Evolutionary conservation across 2,888 invertebrate species (phyloP).

Genomic region (Gastracanthus pulcherrimus): DNA sequence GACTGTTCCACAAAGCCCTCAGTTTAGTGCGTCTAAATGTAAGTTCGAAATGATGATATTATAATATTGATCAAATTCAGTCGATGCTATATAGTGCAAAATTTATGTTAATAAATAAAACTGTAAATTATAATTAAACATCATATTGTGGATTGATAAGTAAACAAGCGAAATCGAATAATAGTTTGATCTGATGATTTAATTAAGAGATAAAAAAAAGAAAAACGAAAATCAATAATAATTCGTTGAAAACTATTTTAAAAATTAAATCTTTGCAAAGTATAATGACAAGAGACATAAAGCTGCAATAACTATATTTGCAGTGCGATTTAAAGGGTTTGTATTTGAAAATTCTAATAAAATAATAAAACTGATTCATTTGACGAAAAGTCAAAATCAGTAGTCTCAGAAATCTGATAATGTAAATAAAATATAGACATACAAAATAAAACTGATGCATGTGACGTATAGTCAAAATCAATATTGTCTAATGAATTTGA

Average conservation of each 20-base stretch:
- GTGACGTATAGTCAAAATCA: background rate
- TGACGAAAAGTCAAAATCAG: background rate
- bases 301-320: background rate
- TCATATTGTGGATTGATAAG: background rate
- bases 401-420: background rate
- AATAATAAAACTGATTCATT: background rate
- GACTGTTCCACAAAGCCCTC: no score
- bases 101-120: background rate
- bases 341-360: background rate
- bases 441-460: background rate
- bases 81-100: background rate
- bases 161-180: background rate
- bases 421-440: background rate
- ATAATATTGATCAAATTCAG: no score
- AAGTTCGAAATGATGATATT: no score
- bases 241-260: background rate
- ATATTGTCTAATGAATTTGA: no score
- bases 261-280: background rate
- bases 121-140: background rate
- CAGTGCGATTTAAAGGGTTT: background rate
- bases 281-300: background rate
- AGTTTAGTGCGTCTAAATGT: no score
- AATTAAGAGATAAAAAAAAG: background rate
- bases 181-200: background rate
- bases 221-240: background rate